Evolutionary conservation across 2,888 invertebrate genomes (phyloP), one percentile per base, ranked within the genome.

Genomic region (Eremobia ochroleuca): DNA sequence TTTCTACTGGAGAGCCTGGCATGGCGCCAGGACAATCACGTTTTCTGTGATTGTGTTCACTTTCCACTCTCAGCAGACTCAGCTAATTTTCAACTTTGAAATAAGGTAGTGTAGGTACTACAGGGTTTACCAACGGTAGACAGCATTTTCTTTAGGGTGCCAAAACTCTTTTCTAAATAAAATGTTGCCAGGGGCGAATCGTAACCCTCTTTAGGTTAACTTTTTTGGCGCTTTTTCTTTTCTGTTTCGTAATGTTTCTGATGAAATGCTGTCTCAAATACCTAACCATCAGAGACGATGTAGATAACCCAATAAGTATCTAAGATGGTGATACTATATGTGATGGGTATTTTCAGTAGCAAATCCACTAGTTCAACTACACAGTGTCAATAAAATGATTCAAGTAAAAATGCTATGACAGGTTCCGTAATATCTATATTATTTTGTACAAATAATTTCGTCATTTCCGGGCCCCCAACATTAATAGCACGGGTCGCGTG

Each of bases 11-110:
- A 69, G 61, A 65, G 61, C 78, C 87, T 92, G 92, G 92, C 92
- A 81, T 72, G 76, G 61, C 67, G 91, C 92, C 92, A 93, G 88
- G 85, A 84, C 87, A 89, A 89, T 91, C 88, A 89, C 88, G 88
- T 89, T 89, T 79, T 65, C 81, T 79, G 79, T 87, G 86, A 91
- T 90, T 91, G 89, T 86, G 86, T 89, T 76, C 83, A 82, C 85
- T 87, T 87, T 85, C 83, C 85, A 85, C 82, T 86, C 69, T 76
- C 72, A 68, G 81, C 71, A 86, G 81, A 77, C 61, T 73, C 71
- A 66, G 81, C 69, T 80, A 73, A 81, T 85, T 83, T 85, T 70
- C 70, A 85, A 77, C 75, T 76, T 71, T 73, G 52, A 55, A 85
- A 78, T 76, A 78, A 81, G 66, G 43, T 52, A 37, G 55, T 55